phyloP scores from a whole-genome alignment of 1,140 invertebrate species.

The Babylonia areolata region DNA sequence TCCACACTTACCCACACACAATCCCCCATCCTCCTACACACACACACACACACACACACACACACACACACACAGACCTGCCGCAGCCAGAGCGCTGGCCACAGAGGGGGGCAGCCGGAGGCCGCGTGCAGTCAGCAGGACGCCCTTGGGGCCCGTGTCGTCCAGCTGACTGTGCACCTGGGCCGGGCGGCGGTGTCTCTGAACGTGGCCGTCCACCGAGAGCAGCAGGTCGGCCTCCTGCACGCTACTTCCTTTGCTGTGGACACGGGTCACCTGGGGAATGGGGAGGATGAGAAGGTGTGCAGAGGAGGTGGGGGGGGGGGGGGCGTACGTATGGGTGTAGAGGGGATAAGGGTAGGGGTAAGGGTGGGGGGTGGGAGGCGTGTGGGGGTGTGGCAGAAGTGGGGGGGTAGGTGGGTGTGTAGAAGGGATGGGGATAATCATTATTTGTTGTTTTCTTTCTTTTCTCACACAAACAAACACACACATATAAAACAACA shows the following conservation, averaged over 20 bases:
- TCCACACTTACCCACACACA: neutral
- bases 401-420: too few species aligned
- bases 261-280: conserved; percentile 25
- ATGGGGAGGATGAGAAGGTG: neutral
- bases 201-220: conserved; percentile 21
- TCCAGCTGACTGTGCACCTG: conserved; percentile 19
- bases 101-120: conserved; percentile 11
- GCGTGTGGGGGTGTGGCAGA: too few species aligned
- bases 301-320: too few species aligned
- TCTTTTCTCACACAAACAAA: too few species aligned
- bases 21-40: too few species aligned
- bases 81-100: neutral
- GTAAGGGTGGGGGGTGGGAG: too few species aligned
- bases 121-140: conserved; percentile 26
- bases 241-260: neutral
- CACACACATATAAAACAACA: too few species aligned
- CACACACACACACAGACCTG: neutral
- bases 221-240: conserved; percentile 30
- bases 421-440: too few species aligned
- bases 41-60: neutral
- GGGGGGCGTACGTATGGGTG: too few species aligned
- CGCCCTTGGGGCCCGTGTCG: conserved; percentile 20
- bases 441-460: too few species aligned
- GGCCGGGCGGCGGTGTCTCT: conserved; percentile 25
- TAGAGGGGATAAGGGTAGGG: too few species aligned